Percentiles rank a stretch among this genome's conserved stretches.
Evolutionary conservation across 2,113 vertebrate species (phyloP).

Genomic region (Myrmecobius fasciatus): DNA sequence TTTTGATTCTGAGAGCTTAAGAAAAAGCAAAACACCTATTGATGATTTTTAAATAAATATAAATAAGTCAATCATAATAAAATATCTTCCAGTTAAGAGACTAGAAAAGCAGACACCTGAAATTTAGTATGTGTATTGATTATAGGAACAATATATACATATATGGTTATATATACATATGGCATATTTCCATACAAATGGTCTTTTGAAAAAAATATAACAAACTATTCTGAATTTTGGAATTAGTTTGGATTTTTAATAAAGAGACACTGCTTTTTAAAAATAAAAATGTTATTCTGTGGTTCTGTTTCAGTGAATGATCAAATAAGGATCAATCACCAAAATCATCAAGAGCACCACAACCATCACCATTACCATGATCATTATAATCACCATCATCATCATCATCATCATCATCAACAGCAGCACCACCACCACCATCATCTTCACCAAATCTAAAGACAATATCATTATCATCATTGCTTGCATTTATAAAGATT

Average conservation of each 20-base stretch:
- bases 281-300: constrained; percentile 41
- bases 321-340: neutral
- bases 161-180: too few species aligned
- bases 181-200: too few species aligned
- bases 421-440: too few species aligned
- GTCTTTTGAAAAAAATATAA: neutral
- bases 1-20: neutral
- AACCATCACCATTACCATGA: too few species aligned
- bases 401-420: neutral
- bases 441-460: too few species aligned
- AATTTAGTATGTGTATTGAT: neutral
- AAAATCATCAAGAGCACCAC: too few species aligned
- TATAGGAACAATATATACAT: neutral
- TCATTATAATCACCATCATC: neutral
- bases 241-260: constrained; percentile 66
- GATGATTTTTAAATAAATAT: neutral
- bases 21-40: neutral
- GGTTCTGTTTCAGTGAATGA: constrained; percentile 20
- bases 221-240: constrained; percentile 33
- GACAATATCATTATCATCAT: neutral
- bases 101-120: neutral
- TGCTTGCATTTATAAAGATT: neutral
- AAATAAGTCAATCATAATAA: neutral
- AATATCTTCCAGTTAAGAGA: neutral
- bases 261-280: constrained; percentile 50